Conservation (phyloP, 2,888 invertebrate genomes). For the Caenorhabditis macrosperma region DNA sequence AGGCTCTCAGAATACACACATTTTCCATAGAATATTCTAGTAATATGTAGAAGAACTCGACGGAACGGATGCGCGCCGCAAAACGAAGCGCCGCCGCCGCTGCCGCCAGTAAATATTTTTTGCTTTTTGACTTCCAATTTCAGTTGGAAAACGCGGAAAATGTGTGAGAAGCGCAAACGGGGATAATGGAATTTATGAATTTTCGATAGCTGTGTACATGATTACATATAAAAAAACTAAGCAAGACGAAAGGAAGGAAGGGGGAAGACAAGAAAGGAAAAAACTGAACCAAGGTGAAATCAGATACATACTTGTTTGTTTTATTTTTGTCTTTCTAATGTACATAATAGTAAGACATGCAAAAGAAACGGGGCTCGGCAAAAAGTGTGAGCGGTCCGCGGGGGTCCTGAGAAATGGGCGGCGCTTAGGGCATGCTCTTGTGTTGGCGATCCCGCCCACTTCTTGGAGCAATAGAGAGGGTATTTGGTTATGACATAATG, state of each 20-base stretch:
- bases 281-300: slow-evolving; percentile 33
- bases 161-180: neutral
- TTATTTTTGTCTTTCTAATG: neutral
- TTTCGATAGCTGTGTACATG: slow-evolving; percentile 22
- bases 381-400: slow-evolving; percentile 8
- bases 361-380: slow-evolving; percentile 1
- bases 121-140: slow-evolving; percentile 36
- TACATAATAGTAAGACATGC: slow-evolving; percentile 6
- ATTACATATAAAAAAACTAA: slow-evolving; percentile 10
- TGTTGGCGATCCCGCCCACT: neutral
- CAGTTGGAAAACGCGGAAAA: slow-evolving; percentile 17
- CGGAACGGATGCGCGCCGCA: slow-evolving; percentile 41
- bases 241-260: neutral
- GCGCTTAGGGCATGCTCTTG: slow-evolving; percentile 21
- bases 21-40: slow-evolving; percentile 53
- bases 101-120: slow-evolving; percentile 24
- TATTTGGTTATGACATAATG: neutral
- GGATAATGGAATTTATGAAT: slow-evolving; percentile 36
- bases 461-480: slow-evolving; percentile 2
- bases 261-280: neutral
- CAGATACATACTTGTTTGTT: slow-evolving; percentile 53
- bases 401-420: slow-evolving; percentile 26
- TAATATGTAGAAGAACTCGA: slow-evolving; percentile 23
- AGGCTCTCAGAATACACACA: slow-evolving; percentile 16
- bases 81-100: slow-evolving; percentile 8